phyloP scores from a whole-genome alignment of 2,797 vertebrate genomes.

The Haliaeetus albicilla region DNA sequence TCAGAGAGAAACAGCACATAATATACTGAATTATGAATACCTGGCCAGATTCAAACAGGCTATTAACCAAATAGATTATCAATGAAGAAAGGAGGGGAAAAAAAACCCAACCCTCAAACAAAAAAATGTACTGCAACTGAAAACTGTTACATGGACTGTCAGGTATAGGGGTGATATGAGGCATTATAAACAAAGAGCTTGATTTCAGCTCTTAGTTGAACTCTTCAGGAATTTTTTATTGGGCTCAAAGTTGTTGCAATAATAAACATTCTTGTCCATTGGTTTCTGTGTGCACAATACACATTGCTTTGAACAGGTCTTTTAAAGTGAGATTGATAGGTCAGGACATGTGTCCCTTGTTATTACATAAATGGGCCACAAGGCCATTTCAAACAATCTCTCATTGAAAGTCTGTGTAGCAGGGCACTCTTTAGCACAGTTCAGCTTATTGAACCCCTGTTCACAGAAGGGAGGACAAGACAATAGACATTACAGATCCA shows the following conservation, averaged over 20 bases:
- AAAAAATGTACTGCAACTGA: background rate
- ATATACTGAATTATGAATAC: background rate
- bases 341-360: background rate
- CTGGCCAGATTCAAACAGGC: background rate
- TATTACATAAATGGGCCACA: constrained; percentile 5
- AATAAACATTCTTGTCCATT: background rate
- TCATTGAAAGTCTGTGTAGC: background rate
- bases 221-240: background rate
- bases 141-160: background rate
- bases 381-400: background rate
- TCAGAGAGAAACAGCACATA: background rate
- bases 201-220: background rate
- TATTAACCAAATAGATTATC: background rate
- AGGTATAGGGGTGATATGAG: background rate
- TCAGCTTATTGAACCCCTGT: background rate
- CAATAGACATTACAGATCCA: background rate
- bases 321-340: constrained; percentile 23
- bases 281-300: background rate
- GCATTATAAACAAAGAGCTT: background rate
- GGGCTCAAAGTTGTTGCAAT: background rate
- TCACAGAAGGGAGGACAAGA: background rate
- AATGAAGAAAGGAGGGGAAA: background rate
- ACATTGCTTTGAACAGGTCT: background rate
- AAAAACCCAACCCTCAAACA: accelerated
- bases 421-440: background rate